Conservation (phyloP, 1,140 invertebrate species). For the Cydia pomonella region DNA sequence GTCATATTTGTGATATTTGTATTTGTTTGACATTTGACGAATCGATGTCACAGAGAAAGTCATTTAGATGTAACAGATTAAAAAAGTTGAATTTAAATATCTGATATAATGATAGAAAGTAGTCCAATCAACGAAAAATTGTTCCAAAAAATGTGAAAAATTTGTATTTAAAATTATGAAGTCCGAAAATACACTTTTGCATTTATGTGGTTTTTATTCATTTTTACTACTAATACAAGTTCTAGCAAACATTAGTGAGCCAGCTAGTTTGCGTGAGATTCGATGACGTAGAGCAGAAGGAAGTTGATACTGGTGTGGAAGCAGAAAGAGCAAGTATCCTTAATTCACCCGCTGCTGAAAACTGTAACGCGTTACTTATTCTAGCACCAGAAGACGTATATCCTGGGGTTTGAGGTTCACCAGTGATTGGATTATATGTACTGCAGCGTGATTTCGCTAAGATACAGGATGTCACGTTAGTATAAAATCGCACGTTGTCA, state of each 20-base stretch:
- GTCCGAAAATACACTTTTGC: too few species aligned
- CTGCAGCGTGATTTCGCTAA: constrained; percentile 80
- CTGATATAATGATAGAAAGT: too few species aligned
- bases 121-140: too few species aligned
- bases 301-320: constrained; percentile 59
- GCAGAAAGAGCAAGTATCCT: constrained; percentile 77
- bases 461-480: constrained; percentile 82
- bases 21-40: too few species aligned
- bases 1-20: too few species aligned
- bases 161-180: too few species aligned
- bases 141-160: too few species aligned
- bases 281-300: constrained; percentile 65
- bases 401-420: constrained; percentile 80
- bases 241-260: constrained; percentile 68
- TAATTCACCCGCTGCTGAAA: constrained; percentile 78
- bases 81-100: too few species aligned
- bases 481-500: constrained; percentile 79
- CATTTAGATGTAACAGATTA: too few species aligned
- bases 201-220: neutral
- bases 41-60: too few species aligned
- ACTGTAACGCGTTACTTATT: constrained; percentile 79
- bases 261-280: constrained; percentile 72
- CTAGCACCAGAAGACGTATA: constrained; percentile 57
- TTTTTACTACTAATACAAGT: neutral
- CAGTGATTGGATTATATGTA: constrained; percentile 81